Conservation (phyloP, 2,797 vertebrate genomes). For the Acipenser ruthenus region DNA sequence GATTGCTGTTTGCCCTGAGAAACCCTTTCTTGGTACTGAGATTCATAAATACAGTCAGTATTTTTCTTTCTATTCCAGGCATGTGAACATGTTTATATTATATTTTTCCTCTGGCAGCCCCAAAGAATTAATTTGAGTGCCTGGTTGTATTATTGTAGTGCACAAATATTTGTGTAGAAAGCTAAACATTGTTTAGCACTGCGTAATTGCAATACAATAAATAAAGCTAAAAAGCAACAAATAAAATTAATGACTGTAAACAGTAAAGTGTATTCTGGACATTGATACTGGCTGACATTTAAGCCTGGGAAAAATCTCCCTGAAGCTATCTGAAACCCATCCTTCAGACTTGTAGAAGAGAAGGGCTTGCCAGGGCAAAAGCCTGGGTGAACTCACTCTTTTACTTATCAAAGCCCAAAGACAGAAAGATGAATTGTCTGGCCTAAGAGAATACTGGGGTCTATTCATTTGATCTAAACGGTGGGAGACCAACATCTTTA, state of each 20-base stretch:
- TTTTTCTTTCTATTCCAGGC: not conserved
- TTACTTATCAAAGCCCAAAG: too few relatives aligned
- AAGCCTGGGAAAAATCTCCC: not conserved
- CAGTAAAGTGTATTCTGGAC: not conserved
- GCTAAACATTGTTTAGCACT: not conserved
- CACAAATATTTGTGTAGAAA: not conserved
- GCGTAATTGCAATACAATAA: constrained; percentile 6
- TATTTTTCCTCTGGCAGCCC: not conserved
- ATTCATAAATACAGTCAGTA: not conserved
- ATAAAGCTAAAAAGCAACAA: not conserved
- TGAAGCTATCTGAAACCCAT: not conserved
- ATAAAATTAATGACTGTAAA: not conserved
- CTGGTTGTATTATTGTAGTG: not conserved
- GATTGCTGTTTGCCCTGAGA: too few relatives aligned
- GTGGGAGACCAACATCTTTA: too few relatives aligned
- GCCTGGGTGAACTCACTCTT: constrained; percentile 1
- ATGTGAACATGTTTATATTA: not conserved
- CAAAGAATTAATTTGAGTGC: not conserved
- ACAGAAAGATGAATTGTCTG: too few relatives aligned
- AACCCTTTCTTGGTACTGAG: too few relatives aligned
- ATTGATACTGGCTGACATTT: constrained; percentile 1
- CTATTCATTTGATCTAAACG: too few relatives aligned
- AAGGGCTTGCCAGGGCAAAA: constrained; percentile 1
- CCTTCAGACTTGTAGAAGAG: too few relatives aligned
- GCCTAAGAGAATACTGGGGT: too few relatives aligned